Evolutionary conservation across 1,140 invertebrate genomes (phyloP).

Genomic region (Metaphire vulgaris): DNA sequence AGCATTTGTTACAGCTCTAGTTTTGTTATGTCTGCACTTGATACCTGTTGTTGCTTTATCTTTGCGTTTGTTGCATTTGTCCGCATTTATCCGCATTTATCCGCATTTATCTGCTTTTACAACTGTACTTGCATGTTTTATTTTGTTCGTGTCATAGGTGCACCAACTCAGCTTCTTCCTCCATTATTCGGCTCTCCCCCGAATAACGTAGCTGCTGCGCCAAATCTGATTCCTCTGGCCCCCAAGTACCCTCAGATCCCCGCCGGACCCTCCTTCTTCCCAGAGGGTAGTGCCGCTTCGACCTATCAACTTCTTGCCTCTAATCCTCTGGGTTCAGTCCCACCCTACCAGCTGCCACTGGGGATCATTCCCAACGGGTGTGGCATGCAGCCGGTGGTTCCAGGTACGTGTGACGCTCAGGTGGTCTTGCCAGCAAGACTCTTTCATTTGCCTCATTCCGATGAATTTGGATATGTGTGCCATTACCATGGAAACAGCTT

Average conservation of each 20-base stretch:
- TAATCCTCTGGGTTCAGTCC: constrained; percentile 10
- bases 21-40: too few species aligned
- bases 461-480: too few species aligned
- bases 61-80: too few species aligned
- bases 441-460: too few species aligned
- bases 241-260: not conserved
- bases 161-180: not conserved
- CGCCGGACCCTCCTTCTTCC: not conserved
- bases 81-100: too few species aligned
- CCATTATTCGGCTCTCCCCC: not conserved
- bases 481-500: too few species aligned
- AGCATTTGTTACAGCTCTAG: too few species aligned
- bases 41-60: too few species aligned
- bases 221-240: not conserved
- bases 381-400: constrained; percentile 11
- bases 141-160: too few species aligned
- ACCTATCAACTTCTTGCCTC: not conserved
- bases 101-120: too few species aligned
- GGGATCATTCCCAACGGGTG: constrained; percentile 4
- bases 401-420: constrained; percentile 14
- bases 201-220: not conserved
- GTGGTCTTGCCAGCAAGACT: constrained; percentile 1
- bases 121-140: too few species aligned
- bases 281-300: not conserved
- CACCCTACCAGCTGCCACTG: constrained; percentile 14